phyloP scores from a whole-genome alignment of 1,140 invertebrate species.

The Bombyx mandarina region DNA sequence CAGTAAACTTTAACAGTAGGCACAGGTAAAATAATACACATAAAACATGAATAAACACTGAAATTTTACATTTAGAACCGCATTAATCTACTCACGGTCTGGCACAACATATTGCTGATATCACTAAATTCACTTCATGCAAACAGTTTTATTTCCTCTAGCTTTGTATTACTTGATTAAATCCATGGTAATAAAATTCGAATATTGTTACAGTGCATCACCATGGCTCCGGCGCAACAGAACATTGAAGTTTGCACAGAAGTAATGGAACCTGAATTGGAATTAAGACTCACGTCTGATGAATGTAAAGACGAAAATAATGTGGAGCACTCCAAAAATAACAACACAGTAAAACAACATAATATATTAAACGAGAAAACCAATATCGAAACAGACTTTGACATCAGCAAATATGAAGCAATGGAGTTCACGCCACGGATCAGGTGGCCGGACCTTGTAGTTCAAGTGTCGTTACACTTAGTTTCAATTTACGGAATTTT shows the following conservation, averaged over 20 bases:
- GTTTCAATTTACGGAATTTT: conserved; percentile 80
- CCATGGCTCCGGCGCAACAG: conserved; percentile 47
- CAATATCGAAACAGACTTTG: conserved; percentile 33
- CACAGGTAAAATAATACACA: too few relatives aligned
- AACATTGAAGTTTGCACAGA: conserved; percentile 27
- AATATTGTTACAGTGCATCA: conserved; percentile 1
- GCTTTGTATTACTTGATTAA: too few relatives aligned
- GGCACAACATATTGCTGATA: too few relatives aligned
- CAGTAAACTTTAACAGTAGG: too few relatives aligned
- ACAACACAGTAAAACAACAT: conserved; percentile 22
- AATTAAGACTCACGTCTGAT: conserved; percentile 26
- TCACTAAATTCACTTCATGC: too few relatives aligned
- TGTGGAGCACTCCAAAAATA: conserved; percentile 28
- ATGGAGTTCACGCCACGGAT: conserved; percentile 74
- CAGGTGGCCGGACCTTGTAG: conserved; percentile 78
- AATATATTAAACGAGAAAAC: conserved; percentile 14
- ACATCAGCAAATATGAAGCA: conserved; percentile 49
- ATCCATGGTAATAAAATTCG: too few relatives aligned
- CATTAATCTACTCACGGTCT: too few relatives aligned
- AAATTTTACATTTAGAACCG: too few relatives aligned
- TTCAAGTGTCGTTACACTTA: conserved; percentile 77
- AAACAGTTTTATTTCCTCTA: too few relatives aligned
- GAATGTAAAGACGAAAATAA: conserved; percentile 19
- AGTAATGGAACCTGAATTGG: conserved; percentile 21
- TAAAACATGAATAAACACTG: too few relatives aligned